Base-by-base conservation (phyloP, 2,797 vertebrate genomes). In the Coracias cyanogaster region DNA sequence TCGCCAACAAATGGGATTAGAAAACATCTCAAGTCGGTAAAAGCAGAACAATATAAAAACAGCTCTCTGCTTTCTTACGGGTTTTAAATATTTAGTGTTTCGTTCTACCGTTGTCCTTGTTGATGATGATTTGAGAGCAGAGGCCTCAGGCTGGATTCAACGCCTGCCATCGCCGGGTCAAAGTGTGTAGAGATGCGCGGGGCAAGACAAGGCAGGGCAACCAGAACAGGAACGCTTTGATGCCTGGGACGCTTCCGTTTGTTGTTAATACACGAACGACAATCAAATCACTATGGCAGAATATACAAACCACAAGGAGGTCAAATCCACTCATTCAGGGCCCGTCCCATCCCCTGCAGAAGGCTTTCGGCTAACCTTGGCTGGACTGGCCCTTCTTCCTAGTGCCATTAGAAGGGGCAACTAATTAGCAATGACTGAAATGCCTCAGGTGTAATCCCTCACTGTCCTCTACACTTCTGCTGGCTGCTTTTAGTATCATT, bases 21-120 rank as follows among this genome's bases (percentile, higher is more conserved):
- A 97, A 98, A 98, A 98, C 92, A 83, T 97, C 95, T 98, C 96
- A 98, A 98, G 97, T 98, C 97, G 97, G 90, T 95, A 94, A 95
- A 97, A 97, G 98, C 96, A 97, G 97, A 97, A 93, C 93, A 92
- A 96, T 97, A 97, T 79, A 94, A 96, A 98, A 97, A 51, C 45
- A 54, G 81, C 86, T 95, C 82, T 91, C 89, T 95, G 89, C 85
- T 82, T 94, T 93, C 94, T 89, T 62, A 74, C 77, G 84, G 81
- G 84, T 48, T 96, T 94, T 57, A 81, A 97, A 95, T 95, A 95
- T 58, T 94, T 94, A 94, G 89, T 89, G 89, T 97, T 94, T 58
- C 60, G 86, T 70, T 95, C 96, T 96, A 94, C 74, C 93, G 90
- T 90, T 58, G 45, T 57, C 26, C 58, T 62, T 58, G 90, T 3